phyloP scores from a whole-genome alignment of 2,113 vertebrate species.

The Serilophus lunatus region DNA sequence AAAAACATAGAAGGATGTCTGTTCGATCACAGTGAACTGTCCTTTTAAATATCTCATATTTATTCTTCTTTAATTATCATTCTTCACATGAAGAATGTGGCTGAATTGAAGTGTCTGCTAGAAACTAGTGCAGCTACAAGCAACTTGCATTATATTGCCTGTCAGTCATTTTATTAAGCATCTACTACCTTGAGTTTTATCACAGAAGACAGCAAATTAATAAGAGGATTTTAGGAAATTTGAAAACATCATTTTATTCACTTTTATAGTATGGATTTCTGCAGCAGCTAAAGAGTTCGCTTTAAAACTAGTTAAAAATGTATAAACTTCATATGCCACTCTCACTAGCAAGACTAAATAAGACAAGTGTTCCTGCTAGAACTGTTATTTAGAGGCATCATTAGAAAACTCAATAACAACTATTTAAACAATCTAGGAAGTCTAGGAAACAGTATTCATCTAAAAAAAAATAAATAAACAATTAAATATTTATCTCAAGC shows the following conservation, averaged over 20 bases:
- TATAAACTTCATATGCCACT: not conserved
- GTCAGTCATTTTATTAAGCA: slow-evolving; percentile 40
- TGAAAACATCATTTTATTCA: not conserved
- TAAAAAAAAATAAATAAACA: too few relatives aligned
- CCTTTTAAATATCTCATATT: not conserved
- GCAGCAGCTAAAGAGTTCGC: not conserved
- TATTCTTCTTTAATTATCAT: slow-evolving; percentile 20
- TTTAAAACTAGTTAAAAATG: not conserved
- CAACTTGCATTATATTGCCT: not conserved
- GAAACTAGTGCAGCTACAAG: not conserved
- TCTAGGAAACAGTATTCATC: not conserved
- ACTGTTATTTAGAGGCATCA: not conserved
- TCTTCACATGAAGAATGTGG: too few relatives aligned
- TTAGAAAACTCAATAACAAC: not conserved
- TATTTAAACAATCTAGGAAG: not conserved
- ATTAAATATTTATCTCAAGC: not conserved
- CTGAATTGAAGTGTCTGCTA: not conserved
- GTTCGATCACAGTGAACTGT: not conserved
- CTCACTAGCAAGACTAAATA: not conserved
- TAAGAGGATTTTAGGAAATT: not conserved
- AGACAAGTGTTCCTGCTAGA: not conserved
- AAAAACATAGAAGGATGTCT: not conserved
- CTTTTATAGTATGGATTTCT: not conserved
- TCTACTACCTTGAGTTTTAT: not conserved
- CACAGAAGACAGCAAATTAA: not conserved